Evolutionary conservation across 1,140 invertebrate genomes (phyloP), one percentile per base, ranked within the genome.

Genomic region (Procambarus virginalis): DNA sequence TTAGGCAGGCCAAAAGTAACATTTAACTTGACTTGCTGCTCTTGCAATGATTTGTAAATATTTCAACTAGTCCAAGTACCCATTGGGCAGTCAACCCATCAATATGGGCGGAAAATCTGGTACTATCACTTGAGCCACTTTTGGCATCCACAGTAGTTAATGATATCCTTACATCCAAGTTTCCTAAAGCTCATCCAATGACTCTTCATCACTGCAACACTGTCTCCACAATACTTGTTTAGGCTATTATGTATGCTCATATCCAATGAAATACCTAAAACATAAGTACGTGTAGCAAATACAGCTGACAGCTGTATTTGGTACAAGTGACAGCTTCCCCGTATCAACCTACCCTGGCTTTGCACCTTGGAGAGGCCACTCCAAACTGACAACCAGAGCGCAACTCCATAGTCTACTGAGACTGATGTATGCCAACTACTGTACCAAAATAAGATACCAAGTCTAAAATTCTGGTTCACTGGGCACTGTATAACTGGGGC

Each of bases 1-100:
- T 73, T 73, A 3, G 68, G 68, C 68, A 73, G n/a, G 68, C 68
- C 68, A 73, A 73, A 73, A 22, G 68, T 73, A 73, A 73, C 22
- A 34, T 73, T 55, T 73, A 73, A 73, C 68, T 73, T 73, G 5
- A 22, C 68, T 73, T 73, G 68, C 68, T 73, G 68, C 68, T 34
- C 22, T 73, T 73, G 68, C 68, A 73, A 73, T 73, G 68, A 22
- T n/a, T 34, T 73, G 68, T 73, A 34, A 73, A 34, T 22, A 73
- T 68, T 20, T 68, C 10, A 68, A 68, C 64, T 68, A 0, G 64
- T 68, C 64, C 64, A 68, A 68, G 10, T 17, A 68, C 64, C 64
- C 64, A 68, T 68, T 68, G 64, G 64, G 64, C 64, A 68, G 64
- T 68, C 64, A 68, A 68, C 64, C 64, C 17, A 68, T 20, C 64